These are phyloP conservation scores for Chloroceryle inda DNA, from an alignment of 2,797 vertebrate species.

Conservation along the genomic window DNA sequence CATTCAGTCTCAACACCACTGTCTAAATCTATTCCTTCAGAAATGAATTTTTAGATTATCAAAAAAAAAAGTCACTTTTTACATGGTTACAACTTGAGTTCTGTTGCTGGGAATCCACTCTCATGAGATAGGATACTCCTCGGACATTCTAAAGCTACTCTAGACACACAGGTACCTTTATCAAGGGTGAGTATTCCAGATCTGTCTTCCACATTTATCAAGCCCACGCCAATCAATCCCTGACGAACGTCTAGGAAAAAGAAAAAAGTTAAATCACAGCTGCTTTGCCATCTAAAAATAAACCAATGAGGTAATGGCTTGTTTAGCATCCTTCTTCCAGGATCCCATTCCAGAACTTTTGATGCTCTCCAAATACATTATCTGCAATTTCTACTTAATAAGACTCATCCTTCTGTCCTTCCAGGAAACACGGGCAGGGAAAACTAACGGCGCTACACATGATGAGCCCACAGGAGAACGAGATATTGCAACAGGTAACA, in stretches of 20 bases:
- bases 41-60: not conserved
- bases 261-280: not conserved
- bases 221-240: slow-evolving; percentile 95
- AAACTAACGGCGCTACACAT: accelerated
- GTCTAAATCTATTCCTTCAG: not conserved
- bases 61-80: not conserved
- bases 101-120: not conserved
- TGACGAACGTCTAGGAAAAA: slow-evolving; percentile 89
- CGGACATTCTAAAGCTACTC: not conserved
- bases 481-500: accelerated
- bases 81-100: not conserved
- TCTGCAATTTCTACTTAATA: not conserved
- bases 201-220: slow-evolving; percentile 95
- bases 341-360: not conserved
- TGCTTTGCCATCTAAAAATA: not conserved
- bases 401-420: not conserved
- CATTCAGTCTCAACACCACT: not conserved
- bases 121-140: accelerated
- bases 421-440: not conserved
- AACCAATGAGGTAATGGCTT: not conserved
- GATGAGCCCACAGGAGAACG: not conserved
- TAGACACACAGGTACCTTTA: slow-evolving; percentile 86
- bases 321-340: not conserved
- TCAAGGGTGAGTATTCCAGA: slow-evolving; percentile 92
- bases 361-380: not conserved